Evolutionary conservation across 2,113 vertebrate species (phyloP).

Genomic region (Megaleporinus macrocephalus): DNA sequence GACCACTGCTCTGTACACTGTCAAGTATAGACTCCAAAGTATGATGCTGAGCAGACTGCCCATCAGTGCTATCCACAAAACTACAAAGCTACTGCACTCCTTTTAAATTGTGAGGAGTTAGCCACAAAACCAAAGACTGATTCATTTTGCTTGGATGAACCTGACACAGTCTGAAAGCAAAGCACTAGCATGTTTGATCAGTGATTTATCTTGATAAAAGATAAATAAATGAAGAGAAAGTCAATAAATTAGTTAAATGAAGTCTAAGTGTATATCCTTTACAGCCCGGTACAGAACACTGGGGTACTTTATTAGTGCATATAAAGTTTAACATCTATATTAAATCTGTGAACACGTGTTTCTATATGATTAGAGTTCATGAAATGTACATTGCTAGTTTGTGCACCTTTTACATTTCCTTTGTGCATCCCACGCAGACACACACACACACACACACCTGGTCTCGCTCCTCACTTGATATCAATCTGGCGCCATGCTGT

Average conservation of each 20-base stretch:
- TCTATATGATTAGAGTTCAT: neutral
- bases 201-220: neutral
- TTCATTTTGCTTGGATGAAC: neutral
- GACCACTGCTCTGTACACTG: constrained; percentile 20
- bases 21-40: constrained; percentile 14
- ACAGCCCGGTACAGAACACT: neutral
- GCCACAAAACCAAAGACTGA: neutral
- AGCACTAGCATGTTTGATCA: neutral
- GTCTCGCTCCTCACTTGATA: constrained; percentile 23
- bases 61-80: neutral
- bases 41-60: constrained; percentile 34
- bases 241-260: neutral
- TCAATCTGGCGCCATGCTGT: constrained; percentile 17
- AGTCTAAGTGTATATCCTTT: neutral
- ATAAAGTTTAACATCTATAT: neutral
- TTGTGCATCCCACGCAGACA: neutral
- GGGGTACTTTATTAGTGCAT: neutral
- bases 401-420: constrained; percentile 1
- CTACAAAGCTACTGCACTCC: neutral
- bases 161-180: neutral
- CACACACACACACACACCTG: constrained; percentile 23
- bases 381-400: neutral
- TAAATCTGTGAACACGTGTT: neutral
- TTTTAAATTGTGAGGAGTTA: constrained; percentile 2
- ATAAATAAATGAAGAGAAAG: neutral